Conservation (phyloP, 2,888 invertebrate species). For the Hipparchia sbordonii region DNA sequence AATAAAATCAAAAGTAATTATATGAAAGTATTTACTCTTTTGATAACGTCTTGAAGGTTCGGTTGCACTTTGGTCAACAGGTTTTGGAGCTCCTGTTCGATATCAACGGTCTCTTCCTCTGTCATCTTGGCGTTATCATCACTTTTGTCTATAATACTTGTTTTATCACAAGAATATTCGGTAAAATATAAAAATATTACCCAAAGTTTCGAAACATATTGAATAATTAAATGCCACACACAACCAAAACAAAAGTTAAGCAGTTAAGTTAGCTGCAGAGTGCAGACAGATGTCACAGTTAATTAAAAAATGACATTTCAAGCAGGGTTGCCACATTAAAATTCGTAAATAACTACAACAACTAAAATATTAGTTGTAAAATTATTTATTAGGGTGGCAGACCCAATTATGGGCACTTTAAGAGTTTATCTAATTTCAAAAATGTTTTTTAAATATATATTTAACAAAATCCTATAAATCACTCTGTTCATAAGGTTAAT, state of each 20-base stretch:
- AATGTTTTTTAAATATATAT: no score
- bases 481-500: no score
- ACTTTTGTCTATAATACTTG: slow-evolving; percentile 21
- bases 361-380: no score
- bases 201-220: slow-evolving; percentile 37
- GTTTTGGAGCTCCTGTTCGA: slow-evolving; percentile 76
- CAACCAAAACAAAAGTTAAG: no score
- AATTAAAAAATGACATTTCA: no score
- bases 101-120: slow-evolving; percentile 47
- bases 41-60: slow-evolving; percentile 83
- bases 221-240: slow-evolving; percentile 25
- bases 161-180: slow-evolving; percentile 8
- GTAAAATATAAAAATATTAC: slow-evolving; percentile 19
- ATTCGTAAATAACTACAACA: no score
- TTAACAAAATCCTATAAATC: no score
- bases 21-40: slow-evolving; percentile 73
- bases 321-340: no score
- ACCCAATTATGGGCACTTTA: no score
- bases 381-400: no score
- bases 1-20: not conserved
- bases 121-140: slow-evolving; percentile 35
- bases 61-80: slow-evolving; percentile 79
- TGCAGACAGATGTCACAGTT: not conserved
- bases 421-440: no score
- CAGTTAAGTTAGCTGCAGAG: no score